phyloP scores from a whole-genome alignment of 2,113 vertebrate genomes.

The Neomonachus schauinslandi region DNA sequence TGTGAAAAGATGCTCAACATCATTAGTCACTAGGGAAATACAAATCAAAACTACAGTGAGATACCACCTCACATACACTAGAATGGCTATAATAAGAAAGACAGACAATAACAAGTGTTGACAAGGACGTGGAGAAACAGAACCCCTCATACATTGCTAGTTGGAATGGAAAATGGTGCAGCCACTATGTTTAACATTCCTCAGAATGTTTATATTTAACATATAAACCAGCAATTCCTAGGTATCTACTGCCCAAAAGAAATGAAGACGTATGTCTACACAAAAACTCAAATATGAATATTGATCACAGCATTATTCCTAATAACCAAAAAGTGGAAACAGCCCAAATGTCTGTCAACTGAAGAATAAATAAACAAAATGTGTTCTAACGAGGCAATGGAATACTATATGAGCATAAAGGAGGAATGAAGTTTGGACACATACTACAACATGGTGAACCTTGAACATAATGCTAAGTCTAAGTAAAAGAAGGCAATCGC shows the following conservation, averaged over 20 bases:
- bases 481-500: background rate
- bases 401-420: background rate
- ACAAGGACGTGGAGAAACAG: background rate
- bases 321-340: background rate
- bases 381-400: background rate
- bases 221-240: background rate
- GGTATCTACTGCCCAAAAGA: background rate
- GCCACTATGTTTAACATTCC: background rate
- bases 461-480: background rate
- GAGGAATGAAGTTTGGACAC: background rate
- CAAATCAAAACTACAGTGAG: background rate
- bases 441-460: background rate
- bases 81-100: background rate
- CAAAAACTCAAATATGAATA: background rate
- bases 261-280: background rate
- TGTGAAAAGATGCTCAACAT: background rate
- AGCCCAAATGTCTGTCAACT: background rate
- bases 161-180: background rate
- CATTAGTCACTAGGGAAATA: background rate
- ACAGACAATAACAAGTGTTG: background rate
- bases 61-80: background rate
- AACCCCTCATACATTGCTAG: background rate
- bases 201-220: background rate
- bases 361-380: background rate
- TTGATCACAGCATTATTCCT: background rate